phyloP scores from a whole-genome alignment of 2,888 invertebrate species.

The Leptinotarsa tumamoca region DNA sequence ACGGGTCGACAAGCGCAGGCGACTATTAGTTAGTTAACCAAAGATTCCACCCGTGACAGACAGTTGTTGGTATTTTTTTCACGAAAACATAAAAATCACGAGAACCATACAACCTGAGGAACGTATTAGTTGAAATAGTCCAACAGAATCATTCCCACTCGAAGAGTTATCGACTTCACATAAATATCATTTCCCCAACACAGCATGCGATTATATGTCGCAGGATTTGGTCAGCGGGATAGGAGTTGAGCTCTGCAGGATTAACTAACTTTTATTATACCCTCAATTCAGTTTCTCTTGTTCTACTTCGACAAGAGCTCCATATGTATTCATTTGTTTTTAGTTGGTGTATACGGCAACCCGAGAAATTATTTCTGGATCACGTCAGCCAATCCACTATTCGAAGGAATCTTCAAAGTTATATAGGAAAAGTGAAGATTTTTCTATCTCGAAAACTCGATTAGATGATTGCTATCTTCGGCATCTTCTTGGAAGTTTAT shows the following conservation, averaged over 20 bases:
- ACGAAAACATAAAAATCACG: neutral
- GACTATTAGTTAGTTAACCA: too few relatives aligned
- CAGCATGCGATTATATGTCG: conserved; percentile 57
- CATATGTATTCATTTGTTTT: conserved; percentile 30
- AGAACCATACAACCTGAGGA: neutral
- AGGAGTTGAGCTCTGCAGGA: conserved; percentile 54
- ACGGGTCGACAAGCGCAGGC: too few relatives aligned
- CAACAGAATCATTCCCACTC: conserved; percentile 22
- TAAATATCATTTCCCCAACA: conserved; percentile 47
- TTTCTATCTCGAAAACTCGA: too few relatives aligned
- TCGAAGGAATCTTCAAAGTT: neutral
- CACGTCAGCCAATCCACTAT: neutral
- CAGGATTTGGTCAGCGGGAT: conserved; percentile 58
- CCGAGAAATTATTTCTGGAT: neutral
- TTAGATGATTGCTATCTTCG: too few relatives aligned
- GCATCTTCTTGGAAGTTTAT: too few relatives aligned
- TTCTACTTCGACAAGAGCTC: conserved; percentile 29
- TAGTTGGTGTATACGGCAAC: neutral
- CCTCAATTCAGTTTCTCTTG: conserved; percentile 33
- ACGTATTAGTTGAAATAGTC: neutral
- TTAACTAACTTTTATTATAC: conserved; percentile 53
- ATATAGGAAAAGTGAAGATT: too few relatives aligned
- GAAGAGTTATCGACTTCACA: conserved; percentile 14
- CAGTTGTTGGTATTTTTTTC: too few relatives aligned
- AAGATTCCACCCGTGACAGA: too few relatives aligned